Evolutionary conservation across 1,140 invertebrate genomes (phyloP), one percentile per base, ranked within the genome.

Genomic region (Rhagoletis zephyria): DNA sequence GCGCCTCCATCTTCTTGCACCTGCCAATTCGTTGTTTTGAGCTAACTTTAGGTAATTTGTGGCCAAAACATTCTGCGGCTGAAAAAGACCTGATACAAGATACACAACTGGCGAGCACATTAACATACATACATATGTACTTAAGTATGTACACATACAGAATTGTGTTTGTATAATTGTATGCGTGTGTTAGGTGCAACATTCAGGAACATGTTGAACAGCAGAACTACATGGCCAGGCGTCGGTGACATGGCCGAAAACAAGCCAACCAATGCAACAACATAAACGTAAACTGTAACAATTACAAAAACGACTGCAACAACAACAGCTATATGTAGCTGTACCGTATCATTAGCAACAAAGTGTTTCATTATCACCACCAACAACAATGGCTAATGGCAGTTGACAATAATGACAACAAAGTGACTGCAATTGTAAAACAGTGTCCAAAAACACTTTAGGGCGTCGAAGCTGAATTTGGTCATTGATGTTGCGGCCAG

Each of bases 171-270:
- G 40, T 40, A 42, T 19, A 77, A 5, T 5, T 30, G 30, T 19
- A 19, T 40, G 0, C 7, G 48, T 81, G 1, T 9, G n/a, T 81
- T 77, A 77, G 70, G 7, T 30, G 48, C 48, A 81, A 56, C 74
- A 9, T 56, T n/a, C 74, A 81, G 85, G 85, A 88, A 88, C 85
- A 88, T 88, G 87, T 86, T 59, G 70, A 88, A 86, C 85, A 86
- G 87, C 87, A 88, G 87, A 85, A 88, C 85, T 85, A 88, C 85
- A 88, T 88, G 85, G 85, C 85, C 65, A 70, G 67, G 74, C 48
- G 74, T 81, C 74, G 42, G 74, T 81, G 85, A 88, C 87, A 88
- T 88, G 85, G 85, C 85, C 85, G 67, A 88, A 88, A 88, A 88
- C 87, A 88, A 86, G 87, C 63, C 67, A 86, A 86, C 51, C 64